Conservation (phyloP, 1,140 invertebrate genomes). For the Sinella curviseta region DNA sequence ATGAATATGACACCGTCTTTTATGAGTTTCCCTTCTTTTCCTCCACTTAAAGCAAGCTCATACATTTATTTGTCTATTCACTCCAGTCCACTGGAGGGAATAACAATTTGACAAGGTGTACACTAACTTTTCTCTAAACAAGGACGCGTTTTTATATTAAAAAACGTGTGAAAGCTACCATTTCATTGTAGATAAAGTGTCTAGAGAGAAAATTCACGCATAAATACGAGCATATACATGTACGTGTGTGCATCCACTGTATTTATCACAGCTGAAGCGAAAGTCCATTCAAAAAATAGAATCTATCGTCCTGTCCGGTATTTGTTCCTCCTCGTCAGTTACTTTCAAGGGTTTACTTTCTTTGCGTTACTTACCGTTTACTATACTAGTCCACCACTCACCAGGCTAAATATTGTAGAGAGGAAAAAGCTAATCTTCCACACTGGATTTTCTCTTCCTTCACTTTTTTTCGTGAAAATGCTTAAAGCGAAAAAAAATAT, state of each 20-base stretch:
- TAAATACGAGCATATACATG: too few species aligned
- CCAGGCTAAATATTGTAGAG: background rate
- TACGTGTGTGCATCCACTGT: too few species aligned
- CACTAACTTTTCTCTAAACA: background rate
- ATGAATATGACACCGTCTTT: constrained; percentile 11
- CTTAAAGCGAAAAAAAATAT: background rate
- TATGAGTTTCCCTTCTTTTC: background rate
- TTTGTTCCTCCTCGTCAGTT: too few species aligned
- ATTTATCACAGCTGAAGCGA: too few species aligned
- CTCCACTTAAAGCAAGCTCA: background rate
- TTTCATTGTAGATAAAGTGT: background rate
- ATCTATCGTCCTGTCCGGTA: too few species aligned
- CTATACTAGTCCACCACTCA: too few species aligned
- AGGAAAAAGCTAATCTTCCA: background rate
- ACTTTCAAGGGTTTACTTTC: too few species aligned
- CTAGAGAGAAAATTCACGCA: too few species aligned
- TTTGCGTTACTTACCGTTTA: too few species aligned
- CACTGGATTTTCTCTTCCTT: background rate
- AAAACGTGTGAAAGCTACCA: background rate
- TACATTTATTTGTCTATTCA: background rate
- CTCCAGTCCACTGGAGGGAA: constrained; percentile 7
- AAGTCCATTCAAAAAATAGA: too few species aligned
- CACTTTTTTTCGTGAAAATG: background rate
- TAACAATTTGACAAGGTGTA: constrained; percentile 25
- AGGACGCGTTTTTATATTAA: background rate